phyloP scores from a whole-genome alignment of 2,797 vertebrate species.

The Sternarchorhynchus goeldii region DNA sequence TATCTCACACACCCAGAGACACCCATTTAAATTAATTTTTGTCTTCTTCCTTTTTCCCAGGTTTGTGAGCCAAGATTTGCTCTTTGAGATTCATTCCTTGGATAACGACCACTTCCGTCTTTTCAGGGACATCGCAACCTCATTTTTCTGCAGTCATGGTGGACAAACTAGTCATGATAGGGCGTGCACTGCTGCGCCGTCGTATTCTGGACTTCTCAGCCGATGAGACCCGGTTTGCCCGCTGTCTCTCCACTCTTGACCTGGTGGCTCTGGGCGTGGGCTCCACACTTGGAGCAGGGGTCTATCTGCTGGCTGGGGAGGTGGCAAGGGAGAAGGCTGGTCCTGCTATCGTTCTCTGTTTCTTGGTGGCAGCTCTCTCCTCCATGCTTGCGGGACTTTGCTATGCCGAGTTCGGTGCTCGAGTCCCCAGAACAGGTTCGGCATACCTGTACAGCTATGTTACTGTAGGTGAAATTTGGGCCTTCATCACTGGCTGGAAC shows the following conservation, averaged over 20 bases:
- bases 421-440: slow-evolving; percentile 93
- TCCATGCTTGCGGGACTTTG: slow-evolving; percentile 94
- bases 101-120: not conserved
- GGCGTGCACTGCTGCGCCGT: slow-evolving; percentile 84
- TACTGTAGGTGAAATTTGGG: slow-evolving; percentile 96
- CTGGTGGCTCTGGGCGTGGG: slow-evolving; percentile 92
- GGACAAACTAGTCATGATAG: slow-evolving; percentile 69
- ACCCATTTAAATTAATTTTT: slow-evolving; percentile 17
- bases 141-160: slow-evolving; percentile 57
- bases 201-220: slow-evolving; percentile 75
- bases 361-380: slow-evolving; percentile 90
- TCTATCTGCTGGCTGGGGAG: slow-evolving; percentile 91
- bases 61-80: not conserved
- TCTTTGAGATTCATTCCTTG: not conserved
- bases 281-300: slow-evolving; percentile 90
- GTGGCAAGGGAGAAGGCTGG: slow-evolving; percentile 91
- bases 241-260: slow-evolving; percentile 92
- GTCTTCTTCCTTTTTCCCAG: slow-evolving; percentile 24
- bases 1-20: not conserved
- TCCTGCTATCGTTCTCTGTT: slow-evolving; percentile 91
- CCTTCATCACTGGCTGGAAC: slow-evolving; percentile 97
- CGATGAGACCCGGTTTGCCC: slow-evolving; percentile 82
- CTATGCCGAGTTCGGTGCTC: slow-evolving; percentile 95
- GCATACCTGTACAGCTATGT: slow-evolving; percentile 98
- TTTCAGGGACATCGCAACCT: not conserved